Conservation (phyloP, 2,888 invertebrate genomes). For the Camponotus fellah region DNA sequence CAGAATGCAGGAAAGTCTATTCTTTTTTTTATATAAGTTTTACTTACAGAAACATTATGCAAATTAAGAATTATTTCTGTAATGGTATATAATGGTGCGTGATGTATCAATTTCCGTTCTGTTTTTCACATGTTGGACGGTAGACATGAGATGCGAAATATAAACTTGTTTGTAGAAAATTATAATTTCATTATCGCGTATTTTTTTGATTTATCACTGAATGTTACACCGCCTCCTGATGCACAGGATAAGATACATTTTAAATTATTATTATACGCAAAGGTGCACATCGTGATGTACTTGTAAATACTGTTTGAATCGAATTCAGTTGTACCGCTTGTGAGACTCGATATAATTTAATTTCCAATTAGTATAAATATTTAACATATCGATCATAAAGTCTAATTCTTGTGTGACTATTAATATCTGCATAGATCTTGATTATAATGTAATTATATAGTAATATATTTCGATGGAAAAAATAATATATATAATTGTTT, state of each 20-base stretch:
- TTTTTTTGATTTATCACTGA: not conserved
- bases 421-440: not conserved
- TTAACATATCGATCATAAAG: conserved; percentile 19
- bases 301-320: not conserved
- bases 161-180: conserved; percentile 9
- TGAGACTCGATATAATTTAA: conserved; percentile 27
- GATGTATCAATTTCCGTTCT: conserved; percentile 17
- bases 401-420: conserved; percentile 7
- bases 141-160: not conserved
- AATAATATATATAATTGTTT: not conserved
- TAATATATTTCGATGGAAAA: not conserved
- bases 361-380: conserved; percentile 12
- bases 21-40: not conserved
- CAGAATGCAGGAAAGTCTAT: too few species aligned
- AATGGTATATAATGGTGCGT: not conserved
- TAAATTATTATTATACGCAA: not conserved
- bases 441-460: not conserved
- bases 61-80: not conserved
- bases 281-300: not conserved
- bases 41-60: conserved; percentile 6
- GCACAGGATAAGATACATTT: not conserved
- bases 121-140: not conserved
- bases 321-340: not conserved
- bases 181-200: not conserved
- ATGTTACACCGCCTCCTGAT: not conserved